phyloP scores from a whole-genome alignment of 2,113 vertebrate genomes.

The Chloroceryle aenea region DNA sequence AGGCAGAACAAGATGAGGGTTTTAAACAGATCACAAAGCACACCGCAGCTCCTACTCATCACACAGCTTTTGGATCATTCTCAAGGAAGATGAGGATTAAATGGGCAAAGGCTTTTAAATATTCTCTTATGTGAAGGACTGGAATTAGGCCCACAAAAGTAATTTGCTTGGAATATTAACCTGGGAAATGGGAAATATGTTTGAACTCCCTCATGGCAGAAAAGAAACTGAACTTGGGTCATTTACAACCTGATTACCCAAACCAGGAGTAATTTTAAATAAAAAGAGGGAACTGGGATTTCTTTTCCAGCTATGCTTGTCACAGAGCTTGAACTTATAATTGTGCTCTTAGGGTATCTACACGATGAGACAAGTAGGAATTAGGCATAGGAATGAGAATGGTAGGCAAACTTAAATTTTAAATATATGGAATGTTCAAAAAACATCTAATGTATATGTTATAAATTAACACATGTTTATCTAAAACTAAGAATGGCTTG shows the following conservation, averaged over 20 bases:
- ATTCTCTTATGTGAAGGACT: neutral
- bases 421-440: neutral
- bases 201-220: conserved; percentile 44
- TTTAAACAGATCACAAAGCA: neutral
- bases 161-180: conserved; percentile 70
- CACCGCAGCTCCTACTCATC: neutral
- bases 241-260: conserved; percentile 63
- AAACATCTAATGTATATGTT: neutral
- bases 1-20: neutral
- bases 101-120: conserved; percentile 49
- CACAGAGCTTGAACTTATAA: conserved; percentile 48
- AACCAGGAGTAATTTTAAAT: conserved; percentile 56
- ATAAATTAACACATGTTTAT: neutral
- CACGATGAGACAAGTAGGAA: conserved; percentile 49
- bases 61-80: accelerated
- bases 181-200: conserved; percentile 29
- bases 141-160: conserved; percentile 50
- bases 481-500: neutral
- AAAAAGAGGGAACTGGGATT: conserved; percentile 57
- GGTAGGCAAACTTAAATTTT: neutral
- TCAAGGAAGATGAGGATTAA: conserved; percentile 36
- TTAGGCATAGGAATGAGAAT: neutral
- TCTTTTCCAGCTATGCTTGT: conserved; percentile 42
- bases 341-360: conserved; percentile 42
- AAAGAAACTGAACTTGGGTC: conserved; percentile 41